Conservation (phyloP, 2,113 vertebrate genomes). For the Tychaedon coryphoeus region DNA sequence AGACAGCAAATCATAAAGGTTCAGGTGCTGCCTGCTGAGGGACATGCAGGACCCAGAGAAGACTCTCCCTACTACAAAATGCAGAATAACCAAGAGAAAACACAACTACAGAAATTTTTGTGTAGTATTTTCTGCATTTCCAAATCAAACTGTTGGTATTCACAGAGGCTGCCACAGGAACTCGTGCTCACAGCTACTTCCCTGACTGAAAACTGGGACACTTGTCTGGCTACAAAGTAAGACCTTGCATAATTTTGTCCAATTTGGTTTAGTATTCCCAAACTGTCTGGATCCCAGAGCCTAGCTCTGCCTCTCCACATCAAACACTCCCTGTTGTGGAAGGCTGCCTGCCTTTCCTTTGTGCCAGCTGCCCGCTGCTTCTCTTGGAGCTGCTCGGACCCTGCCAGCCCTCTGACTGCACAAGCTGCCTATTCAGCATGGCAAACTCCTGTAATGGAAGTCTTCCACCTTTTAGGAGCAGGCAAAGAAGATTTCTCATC, state of each 20-base stretch:
- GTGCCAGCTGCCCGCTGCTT: background rate
- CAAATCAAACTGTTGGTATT: background rate
- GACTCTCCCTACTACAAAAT: background rate
- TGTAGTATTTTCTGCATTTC: background rate
- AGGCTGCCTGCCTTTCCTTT: background rate
- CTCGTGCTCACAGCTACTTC: background rate
- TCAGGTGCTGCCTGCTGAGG: background rate
- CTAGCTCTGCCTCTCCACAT: background rate
- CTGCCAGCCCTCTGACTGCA: background rate
- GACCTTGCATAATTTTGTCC: background rate
- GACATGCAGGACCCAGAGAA: background rate
- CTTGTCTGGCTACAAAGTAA: background rate
- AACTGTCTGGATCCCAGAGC: background rate
- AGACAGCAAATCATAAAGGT: background rate
- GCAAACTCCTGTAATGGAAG: background rate
- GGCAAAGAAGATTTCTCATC: background rate
- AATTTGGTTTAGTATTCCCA: background rate
- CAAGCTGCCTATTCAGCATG: background rate
- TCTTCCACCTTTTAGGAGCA: background rate
- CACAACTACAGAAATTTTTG: background rate
- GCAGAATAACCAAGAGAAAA: background rate
- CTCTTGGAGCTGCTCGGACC: background rate
- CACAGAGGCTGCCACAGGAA: background rate
- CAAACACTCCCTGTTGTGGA: background rate
- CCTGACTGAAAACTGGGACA: background rate